Conservation (phyloP, 1,140 invertebrate genomes). For the Drosophila bocqueti region DNA sequence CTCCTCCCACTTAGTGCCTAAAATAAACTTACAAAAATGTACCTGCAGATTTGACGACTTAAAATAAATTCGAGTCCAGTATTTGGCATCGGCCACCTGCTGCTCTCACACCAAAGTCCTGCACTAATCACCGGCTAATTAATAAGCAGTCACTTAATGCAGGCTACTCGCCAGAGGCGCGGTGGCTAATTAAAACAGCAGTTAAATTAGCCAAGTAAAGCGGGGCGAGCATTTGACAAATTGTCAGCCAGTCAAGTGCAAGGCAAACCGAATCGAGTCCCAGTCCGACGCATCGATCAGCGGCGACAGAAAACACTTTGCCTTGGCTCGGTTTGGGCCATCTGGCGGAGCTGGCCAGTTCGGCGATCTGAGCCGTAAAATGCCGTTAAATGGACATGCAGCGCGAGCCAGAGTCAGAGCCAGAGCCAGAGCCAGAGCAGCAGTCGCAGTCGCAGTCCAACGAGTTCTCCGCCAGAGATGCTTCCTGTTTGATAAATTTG, state of each 20-base stretch:
- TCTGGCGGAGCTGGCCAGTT: constrained; percentile 32
- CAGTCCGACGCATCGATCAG: constrained; percentile 50
- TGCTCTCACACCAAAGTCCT: constrained; percentile 1
- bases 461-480: constrained; percentile 70
- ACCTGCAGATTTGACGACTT: too few relatives aligned
- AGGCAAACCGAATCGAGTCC: constrained; percentile 6
- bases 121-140: constrained; percentile 14
- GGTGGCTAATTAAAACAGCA: constrained; percentile 52
- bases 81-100: background rate
- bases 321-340: constrained; percentile 27
- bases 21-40: too few relatives aligned
- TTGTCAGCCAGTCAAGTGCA: constrained; percentile 37
- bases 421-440: constrained; percentile 10
- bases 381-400: constrained; percentile 76
- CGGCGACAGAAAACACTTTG: constrained; percentile 57
- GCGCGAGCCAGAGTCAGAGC: constrained; percentile 32
- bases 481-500: constrained; percentile 82
- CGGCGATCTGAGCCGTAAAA: constrained; percentile 32
- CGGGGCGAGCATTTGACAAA: constrained; percentile 57
- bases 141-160: constrained; percentile 22
- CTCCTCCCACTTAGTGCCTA: too few relatives aligned
- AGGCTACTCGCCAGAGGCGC: background rate
- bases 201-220: constrained; percentile 55
- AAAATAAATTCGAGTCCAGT: background rate
- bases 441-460: constrained; percentile 28